Percentiles rank a stretch among this genome's conserved stretches.
Conservation (phyloP, 1,140 invertebrate genomes). For the Euura lappo region DNA sequence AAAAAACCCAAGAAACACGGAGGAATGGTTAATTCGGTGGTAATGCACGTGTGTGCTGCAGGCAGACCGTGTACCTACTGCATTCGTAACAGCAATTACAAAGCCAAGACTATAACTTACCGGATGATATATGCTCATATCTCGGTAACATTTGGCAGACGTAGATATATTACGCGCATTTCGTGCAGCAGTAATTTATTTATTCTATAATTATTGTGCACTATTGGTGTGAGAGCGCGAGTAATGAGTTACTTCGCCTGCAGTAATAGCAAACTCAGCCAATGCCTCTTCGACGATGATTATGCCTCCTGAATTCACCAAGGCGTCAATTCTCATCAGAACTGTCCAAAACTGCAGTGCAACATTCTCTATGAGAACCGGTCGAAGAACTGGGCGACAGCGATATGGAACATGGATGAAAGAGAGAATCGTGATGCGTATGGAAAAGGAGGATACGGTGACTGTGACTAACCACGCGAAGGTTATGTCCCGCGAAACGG, state of each 20-base stretch:
- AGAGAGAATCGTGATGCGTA: slow-evolving; percentile 12
- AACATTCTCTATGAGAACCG: too few species aligned
- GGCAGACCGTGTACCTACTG: neutral
- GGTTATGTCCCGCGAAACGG: slow-evolving; percentile 17
- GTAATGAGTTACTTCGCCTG: too few species aligned
- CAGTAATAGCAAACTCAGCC: too few species aligned
- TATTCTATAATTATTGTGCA: slow-evolving; percentile 62
- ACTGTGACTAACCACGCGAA: slow-evolving; percentile 15
- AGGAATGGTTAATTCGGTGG: too few species aligned
- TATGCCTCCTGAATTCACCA: too few species aligned
- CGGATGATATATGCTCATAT: slow-evolving; percentile 60
- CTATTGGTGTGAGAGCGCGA: slow-evolving; percentile 42
- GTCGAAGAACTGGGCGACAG: neutral
- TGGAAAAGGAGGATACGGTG: slow-evolving; percentile 3
- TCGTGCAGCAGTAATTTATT: slow-evolving; percentile 59
- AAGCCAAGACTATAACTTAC: slow-evolving; percentile 59
- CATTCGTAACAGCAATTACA: neutral
- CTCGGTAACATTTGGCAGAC: slow-evolving; percentile 63
- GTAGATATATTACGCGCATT: slow-evolving; percentile 62
- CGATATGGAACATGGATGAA: slow-evolving; percentile 11
- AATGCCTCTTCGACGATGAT: too few species aligned
- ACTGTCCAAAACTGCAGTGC: neutral
- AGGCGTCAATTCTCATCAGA: too few species aligned
- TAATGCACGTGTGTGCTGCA: too few species aligned
- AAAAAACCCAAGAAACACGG: too few species aligned